Percentiles rank a stretch among this genome's conserved stretches.
These are phyloP conservation scores for Caenorhabditis becei DNA, from an alignment of 2,888 invertebrate species.

Conservation along the genomic window DNA sequence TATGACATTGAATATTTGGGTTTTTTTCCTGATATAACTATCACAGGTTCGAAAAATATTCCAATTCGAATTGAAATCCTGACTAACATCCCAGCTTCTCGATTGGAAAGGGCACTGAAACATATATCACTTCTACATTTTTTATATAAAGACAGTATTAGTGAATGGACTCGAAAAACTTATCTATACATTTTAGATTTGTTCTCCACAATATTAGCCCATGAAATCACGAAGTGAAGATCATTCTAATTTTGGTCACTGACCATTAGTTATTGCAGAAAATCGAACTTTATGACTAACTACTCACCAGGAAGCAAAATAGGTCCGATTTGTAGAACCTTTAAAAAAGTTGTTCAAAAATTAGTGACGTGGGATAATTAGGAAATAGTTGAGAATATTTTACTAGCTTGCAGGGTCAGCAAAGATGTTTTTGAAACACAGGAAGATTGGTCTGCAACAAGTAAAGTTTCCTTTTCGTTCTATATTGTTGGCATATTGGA, in stretches of 20 bases:
- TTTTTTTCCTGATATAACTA: slow-evolving; percentile 44
- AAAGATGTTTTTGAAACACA: slow-evolving; percentile 59
- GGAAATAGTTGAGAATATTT: not conserved
- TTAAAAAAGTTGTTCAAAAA: slow-evolving; percentile 49
- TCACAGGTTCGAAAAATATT: slow-evolving; percentile 20
- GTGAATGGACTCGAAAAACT: slow-evolving; percentile 61
- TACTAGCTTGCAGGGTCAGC: slow-evolving; percentile 40
- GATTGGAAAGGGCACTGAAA: slow-evolving; percentile 53
- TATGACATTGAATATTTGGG: slow-evolving; percentile 64
- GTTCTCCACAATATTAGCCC: slow-evolving; percentile 62
- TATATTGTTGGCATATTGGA: slow-evolving; percentile 64
- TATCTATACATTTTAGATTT: slow-evolving; percentile 61
- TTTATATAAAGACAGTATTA: slow-evolving; percentile 47
- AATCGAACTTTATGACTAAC: slow-evolving; percentile 58
- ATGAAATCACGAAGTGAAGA: slow-evolving; percentile 63
- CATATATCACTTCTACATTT: slow-evolving; percentile 57
- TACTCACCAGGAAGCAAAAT: slow-evolving; percentile 46
- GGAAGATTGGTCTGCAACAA: slow-evolving; percentile 61
- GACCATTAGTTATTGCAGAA: slow-evolving; percentile 12
- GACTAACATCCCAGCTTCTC: slow-evolving; percentile 37
- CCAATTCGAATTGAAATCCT: not conserved
- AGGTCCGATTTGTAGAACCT: slow-evolving; percentile 45
- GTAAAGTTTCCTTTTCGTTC: slow-evolving; percentile 64
- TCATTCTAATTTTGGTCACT: not conserved
- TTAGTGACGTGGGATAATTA: slow-evolving; percentile 36